phyloP scores from a whole-genome alignment of 2,113 vertebrate species.

The Phalacrocorax carbo region DNA sequence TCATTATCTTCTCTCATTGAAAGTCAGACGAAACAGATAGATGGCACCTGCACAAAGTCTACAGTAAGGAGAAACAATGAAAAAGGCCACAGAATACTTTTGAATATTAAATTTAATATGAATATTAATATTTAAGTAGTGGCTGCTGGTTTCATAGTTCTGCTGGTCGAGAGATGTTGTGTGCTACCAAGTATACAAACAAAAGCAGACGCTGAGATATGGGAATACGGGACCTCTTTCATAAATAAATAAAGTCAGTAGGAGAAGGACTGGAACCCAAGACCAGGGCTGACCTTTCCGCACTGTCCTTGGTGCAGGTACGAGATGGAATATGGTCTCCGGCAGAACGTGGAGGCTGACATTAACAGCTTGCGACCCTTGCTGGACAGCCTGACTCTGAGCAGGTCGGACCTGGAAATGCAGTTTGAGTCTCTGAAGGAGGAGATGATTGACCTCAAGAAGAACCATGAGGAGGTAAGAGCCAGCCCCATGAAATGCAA shows the following conservation, averaged over 20 bases:
- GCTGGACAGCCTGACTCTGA: conserved; percentile 84
- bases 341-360: conserved; percentile 84
- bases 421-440: conserved; percentile 88
- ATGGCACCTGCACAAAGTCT: background rate
- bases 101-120: background rate
- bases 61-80: background rate
- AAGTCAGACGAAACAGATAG: background rate
- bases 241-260: no score
- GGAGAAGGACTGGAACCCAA: background rate
- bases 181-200: background rate
- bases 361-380: conserved; percentile 78
- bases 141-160: background rate
- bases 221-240: background rate
- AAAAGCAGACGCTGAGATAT: background rate
- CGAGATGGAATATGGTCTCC: conserved; percentile 78
- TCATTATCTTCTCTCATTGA: background rate
- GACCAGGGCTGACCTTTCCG: background rate
- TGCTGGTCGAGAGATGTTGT: background rate
- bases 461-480: conserved; percentile 86
- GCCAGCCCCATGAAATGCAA: background rate
- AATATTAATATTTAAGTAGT: background rate
- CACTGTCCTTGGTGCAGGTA: conserved; percentile 64
- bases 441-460: conserved; percentile 87
- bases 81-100: background rate
- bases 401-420: conserved; percentile 78